Evolutionary conservation across 1,140 invertebrate species (phyloP).

Genomic region (Heliconius nattereri): DNA sequence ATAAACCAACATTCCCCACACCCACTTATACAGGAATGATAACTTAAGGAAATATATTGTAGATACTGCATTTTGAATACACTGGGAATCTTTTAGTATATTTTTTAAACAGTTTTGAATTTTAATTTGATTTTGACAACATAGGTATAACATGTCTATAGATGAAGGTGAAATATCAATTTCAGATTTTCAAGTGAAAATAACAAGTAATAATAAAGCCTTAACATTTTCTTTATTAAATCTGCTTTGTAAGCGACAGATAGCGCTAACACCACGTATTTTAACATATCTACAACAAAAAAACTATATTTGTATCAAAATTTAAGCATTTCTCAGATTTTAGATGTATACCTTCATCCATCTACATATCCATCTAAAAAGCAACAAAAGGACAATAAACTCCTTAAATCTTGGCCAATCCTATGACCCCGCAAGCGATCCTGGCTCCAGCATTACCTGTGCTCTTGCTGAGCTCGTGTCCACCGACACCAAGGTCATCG

Average conservation of each 20-base stretch:
- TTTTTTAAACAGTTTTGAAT: background rate
- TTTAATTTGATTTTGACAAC: background rate
- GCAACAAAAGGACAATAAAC: background rate
- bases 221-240: too few species aligned
- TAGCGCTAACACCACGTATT: background rate
- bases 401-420: slow-evolving; percentile 83
- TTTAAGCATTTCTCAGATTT: too few species aligned
- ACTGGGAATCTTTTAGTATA: background rate
- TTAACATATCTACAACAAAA: too few species aligned
- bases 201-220: too few species aligned
- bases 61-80: background rate
- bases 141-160: background rate
- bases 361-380: background rate
- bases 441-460: slow-evolving; percentile 98
- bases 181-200: too few species aligned
- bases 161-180: background rate
- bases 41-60: background rate
- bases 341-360: background rate
- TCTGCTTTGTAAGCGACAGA: background rate
- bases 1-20: slow-evolving; percentile 48
- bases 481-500: slow-evolving; percentile 97
- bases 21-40: slow-evolving; percentile 36
- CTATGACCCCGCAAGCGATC: slow-evolving; percentile 98
- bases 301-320: too few species aligned
- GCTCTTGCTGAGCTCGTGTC: slow-evolving; percentile 95